A percentile compares a stretch with the other conserved stretches of the same genome.
These are phyloP conservation scores for Amblyjoppa fuscipennis DNA, from an alignment of 2,888 invertebrate species.

Conservation along the genomic window DNA sequence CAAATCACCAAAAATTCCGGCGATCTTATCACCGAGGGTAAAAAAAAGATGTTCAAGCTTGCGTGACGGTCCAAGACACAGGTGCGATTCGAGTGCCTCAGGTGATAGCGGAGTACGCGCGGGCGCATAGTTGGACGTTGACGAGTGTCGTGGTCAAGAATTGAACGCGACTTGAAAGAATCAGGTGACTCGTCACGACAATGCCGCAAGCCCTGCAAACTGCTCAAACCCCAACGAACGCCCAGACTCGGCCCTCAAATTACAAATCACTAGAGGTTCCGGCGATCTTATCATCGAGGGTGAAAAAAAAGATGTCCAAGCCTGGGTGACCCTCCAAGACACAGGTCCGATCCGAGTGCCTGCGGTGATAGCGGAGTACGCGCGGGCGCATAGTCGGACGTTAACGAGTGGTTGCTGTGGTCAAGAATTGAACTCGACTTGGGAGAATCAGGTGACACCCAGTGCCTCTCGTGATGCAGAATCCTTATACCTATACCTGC, in stretches of 20 bases:
- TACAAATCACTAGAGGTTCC: too few species aligned
- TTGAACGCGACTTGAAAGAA: slow-evolving; percentile 47
- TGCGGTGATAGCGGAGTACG: slow-evolving; percentile 17
- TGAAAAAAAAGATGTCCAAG: neutral
- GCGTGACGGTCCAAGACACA: neutral
- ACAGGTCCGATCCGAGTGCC: neutral
- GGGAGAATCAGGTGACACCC: slow-evolving; percentile 54
- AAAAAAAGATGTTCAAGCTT: neutral
- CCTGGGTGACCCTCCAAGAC: neutral
- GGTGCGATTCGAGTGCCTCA: neutral
- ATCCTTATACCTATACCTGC: slow-evolving; percentile 17
- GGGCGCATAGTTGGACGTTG: slow-evolving; percentile 46
- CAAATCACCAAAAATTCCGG: too few species aligned
- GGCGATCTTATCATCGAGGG: too few species aligned
- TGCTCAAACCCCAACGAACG: too few species aligned
- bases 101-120: slow-evolving; percentile 26
- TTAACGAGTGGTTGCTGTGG: slow-evolving; percentile 54
- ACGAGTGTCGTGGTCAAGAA: slow-evolving; percentile 51
- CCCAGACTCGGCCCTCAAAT: too few species aligned
- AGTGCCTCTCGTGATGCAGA: slow-evolving; percentile 26
- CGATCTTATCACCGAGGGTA: too few species aligned
- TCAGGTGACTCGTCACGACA: slow-evolving; percentile 21
- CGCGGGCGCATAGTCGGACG: slow-evolving; percentile 41
- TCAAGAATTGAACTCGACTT: slow-evolving; percentile 47
- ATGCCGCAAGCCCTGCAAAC: too few species aligned